Evolutionary conservation across 2,113 vertebrate species (phyloP), one percentile per base, ranked within the genome.

Genomic region (Salvelinus namaycush): DNA sequence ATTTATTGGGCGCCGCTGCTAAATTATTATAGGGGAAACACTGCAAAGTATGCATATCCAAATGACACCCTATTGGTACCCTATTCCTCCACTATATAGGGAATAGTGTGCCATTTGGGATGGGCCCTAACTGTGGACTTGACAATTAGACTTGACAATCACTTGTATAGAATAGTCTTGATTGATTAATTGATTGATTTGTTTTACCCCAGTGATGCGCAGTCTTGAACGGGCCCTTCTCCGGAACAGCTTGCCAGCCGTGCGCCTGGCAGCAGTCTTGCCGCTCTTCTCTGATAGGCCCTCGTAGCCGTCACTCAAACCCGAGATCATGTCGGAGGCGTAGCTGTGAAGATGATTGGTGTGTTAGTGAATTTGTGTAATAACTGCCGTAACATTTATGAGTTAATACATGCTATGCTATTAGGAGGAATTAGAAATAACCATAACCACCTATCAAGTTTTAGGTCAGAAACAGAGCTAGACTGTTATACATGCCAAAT

Each of bases 121-220:
- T 44, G 39, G 39, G 39, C 39, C 39, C 39, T 44, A 44, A 2
- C 8, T 11, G 9, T 11, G 39, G 39, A 44, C 39, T 44, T 11
- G 39, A 44, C 39, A 44, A 44, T 11, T 9, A 44, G 39, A 44
- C 39, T 44, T 44, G 39, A 44, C 39, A 44, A 44, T 44, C 39
- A 44, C 9, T 12, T 44, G 39, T 44, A 44, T 44, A 44, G 39
- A 44, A 44, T 54, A 16, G 51, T 54, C 51, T 54, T 54, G 16
- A 22, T 20, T 57, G 20, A 57, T 57, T 57, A 39, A 74, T 34
- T 34, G 9, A 12, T 34, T 65, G 76, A 59, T 77, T 48, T 26
- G 68, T 34, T 89, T 88, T 94, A 99, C 97, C 62, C 95, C 96
- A 11, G 95, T 97, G 89, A 99, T 96, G 51, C 96, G 95, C 14